Evolutionary conservation across 2,888 invertebrate species (phyloP).

Genomic region (Drosophila neonasuta): DNA sequence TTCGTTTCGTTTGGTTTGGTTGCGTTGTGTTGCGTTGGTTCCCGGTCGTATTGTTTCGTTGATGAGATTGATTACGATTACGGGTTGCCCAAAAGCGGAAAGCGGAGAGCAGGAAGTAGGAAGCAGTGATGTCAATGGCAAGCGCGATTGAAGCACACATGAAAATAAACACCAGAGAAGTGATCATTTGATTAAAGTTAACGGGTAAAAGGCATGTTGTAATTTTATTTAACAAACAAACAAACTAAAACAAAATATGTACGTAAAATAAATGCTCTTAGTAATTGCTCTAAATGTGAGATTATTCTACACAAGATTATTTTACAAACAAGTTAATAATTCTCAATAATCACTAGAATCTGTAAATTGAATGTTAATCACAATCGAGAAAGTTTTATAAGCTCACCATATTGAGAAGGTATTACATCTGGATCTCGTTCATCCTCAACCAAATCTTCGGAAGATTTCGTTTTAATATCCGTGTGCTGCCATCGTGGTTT

Average conservation of each 20-base stretch:
- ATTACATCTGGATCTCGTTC: conserved; percentile 88
- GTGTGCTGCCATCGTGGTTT: conserved; percentile 83
- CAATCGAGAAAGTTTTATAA: not conserved
- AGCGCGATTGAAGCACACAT: conserved; percentile 52
- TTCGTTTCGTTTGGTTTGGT: conserved; percentile 26
- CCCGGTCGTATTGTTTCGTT: conserved; percentile 64
- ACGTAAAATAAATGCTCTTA: too few species aligned
- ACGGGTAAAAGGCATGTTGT: conserved; percentile 46
- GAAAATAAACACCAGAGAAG: conserved; percentile 62
- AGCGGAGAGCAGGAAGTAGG: conserved; percentile 20
- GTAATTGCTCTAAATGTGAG: too few species aligned
- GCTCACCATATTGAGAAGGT: conserved; percentile 88
- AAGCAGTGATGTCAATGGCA: conserved; percentile 2
- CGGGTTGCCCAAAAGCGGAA: conserved; percentile 28
- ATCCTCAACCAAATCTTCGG: conserved; percentile 81
- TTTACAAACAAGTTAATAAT: too few species aligned
- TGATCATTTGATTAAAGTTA: conserved; percentile 69
- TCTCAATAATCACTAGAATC: not conserved
- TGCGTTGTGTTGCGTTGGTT: conserved; percentile 26
- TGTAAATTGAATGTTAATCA: not conserved
- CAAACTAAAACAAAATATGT: too few species aligned
- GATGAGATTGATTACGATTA: conserved; percentile 75
- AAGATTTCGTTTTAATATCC: conserved; percentile 82
- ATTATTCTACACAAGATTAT: too few species aligned
- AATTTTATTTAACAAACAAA: not conserved